Evolutionary conservation across 2,113 vertebrate genomes (phyloP).

Genomic region (Coreoperca whiteheadi): DNA sequence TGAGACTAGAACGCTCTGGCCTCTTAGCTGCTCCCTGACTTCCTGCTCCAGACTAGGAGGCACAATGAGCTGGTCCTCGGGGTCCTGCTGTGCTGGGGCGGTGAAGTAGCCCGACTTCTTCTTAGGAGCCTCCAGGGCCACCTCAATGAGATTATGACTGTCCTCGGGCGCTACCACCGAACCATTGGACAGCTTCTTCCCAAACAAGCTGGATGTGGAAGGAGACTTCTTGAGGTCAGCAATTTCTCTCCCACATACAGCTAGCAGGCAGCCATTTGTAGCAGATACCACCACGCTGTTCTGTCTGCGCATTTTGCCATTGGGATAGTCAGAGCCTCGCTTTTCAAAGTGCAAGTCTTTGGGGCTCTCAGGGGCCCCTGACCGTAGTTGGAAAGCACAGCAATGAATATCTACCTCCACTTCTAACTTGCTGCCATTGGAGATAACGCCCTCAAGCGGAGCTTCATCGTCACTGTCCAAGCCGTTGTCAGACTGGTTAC

Average conservation of each 20-base stretch:
- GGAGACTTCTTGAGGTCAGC: constrained; percentile 92
- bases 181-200: constrained; percentile 95
- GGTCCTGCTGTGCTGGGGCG: constrained; percentile 94
- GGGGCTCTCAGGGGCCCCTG: constrained; percentile 71
- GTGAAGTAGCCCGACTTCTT: constrained; percentile 97
- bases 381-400: constrained; percentile 88
- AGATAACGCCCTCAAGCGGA: constrained; percentile 92
- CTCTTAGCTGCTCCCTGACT: constrained; percentile 92
- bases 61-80: constrained; percentile 94
- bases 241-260: constrained; percentile 87
- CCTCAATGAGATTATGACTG: constrained; percentile 95
- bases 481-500: constrained; percentile 96
- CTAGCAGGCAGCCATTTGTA: constrained; percentile 86
- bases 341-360: constrained; percentile 73
- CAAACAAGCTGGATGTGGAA: constrained; percentile 92
- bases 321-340: constrained; percentile 79
- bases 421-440: constrained; percentile 95
- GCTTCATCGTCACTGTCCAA: constrained; percentile 96
- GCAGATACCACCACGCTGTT: constrained; percentile 90
- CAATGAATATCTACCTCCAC: constrained; percentile 98
- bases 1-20: constrained; percentile 77
- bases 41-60: constrained; percentile 94
- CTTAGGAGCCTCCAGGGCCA: constrained; percentile 95
- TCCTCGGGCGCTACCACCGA: constrained; percentile 95
- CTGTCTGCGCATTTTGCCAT: constrained; percentile 87